phyloP scores from a whole-genome alignment of 2,888 invertebrate genomes.

The Acanthosepion lycidas region DNA sequence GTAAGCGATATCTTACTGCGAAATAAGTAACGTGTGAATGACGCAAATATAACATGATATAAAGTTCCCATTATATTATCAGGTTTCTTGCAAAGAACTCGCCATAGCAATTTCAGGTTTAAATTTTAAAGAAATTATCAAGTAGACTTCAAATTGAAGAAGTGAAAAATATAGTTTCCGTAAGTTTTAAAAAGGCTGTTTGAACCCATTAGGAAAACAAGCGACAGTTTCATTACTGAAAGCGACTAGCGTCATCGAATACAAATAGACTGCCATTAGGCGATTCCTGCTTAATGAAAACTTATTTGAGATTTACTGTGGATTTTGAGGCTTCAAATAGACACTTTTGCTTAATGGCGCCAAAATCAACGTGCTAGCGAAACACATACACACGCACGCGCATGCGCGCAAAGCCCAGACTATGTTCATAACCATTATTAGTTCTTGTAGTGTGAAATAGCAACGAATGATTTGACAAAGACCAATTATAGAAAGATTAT shows the following conservation, averaged over 20 bases:
- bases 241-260: background rate
- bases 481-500: slow-evolving; percentile 33
- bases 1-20: no score
- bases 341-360: background rate
- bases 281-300: background rate
- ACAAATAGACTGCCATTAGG: background rate
- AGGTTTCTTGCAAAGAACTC: no score
- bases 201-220: no score
- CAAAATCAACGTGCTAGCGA: background rate
- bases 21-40: no score
- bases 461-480: slow-evolving; percentile 5
- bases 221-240: no score
- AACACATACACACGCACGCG: background rate
- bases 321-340: background rate
- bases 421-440: slow-evolving; percentile 2
- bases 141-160: no score
- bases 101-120: no score
- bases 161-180: no score
- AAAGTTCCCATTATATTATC: no score
- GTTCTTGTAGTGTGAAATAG: slow-evolving; percentile 4
- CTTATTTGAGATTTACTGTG: background rate
- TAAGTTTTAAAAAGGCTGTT: no score
- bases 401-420: background rate
- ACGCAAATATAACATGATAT: no score
- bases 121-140: no score